Evolutionary conservation across 2,797 vertebrate species (phyloP), one percentile per base, ranked within the genome.

Genomic region (Tiaroga cobitis): DNA sequence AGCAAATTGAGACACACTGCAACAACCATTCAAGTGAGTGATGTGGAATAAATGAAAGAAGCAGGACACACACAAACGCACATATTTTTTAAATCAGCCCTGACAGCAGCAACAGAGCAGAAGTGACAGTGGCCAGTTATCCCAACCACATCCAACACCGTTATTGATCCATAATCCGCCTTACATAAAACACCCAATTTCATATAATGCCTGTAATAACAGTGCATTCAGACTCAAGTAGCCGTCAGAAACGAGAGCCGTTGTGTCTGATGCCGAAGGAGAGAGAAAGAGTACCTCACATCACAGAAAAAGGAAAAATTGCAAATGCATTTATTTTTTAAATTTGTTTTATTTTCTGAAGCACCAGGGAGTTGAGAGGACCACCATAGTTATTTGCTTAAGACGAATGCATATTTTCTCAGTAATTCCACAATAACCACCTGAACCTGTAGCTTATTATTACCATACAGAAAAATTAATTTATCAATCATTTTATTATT

Each of bases 131-230:
- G 96, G 95, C 92, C 95, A 95, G 96, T 96, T 97, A 97, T 97
- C 95, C 96, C 95, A 95, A 96, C 95, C 95, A 95, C 96, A 96
- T 95, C 95, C 96, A 95, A 95, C 95, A 96, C 94, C 96, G 96
- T 96, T 97, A 98, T 97, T 98, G 97, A 98, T 97, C 97, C 97
- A 96, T 96, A 97, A 95, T 95, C 96, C 96, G 96, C 96, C 96
- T 97, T 92, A 94, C 91, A 96, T 96, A 97, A 97, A 97, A 96
- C 94, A 95, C 95, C 96, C 97, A 98, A 97, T 98, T 98, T 98
- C 95, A 95, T 96, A 95, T 98, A 98, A 98, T 98, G 96, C 97
- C 97, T 97, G 96, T 97, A 99, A 99, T 99, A 97, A 97, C 94
- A 93, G 94, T 85, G 90, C 96, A 96, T 97, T 98, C 95, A 97